Percentiles rank a stretch among this genome's conserved stretches.
Evolutionary conservation across 2,888 invertebrate genomes (phyloP).

Genomic region (Bursaphelenchus okinawaensis): DNA sequence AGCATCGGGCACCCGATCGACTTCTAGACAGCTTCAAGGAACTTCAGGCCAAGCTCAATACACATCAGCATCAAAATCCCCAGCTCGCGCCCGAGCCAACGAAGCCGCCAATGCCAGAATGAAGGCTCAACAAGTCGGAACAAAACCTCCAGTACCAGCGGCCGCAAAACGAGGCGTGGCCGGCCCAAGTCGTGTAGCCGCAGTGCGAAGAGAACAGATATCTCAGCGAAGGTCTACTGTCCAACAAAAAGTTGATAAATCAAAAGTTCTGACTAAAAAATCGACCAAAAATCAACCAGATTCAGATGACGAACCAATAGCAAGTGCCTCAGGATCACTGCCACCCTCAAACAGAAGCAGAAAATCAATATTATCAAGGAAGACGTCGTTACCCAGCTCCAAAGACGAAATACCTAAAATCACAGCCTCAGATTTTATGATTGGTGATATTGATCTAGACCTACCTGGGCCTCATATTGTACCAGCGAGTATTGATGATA

Average conservation of each 20-base stretch:
- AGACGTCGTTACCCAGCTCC: neutral
- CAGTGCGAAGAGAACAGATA: neutral
- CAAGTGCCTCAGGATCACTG: neutral
- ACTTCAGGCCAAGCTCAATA: conserved; percentile 5
- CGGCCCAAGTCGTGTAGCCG: neutral
- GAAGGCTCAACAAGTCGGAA: neutral
- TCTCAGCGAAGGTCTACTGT: neutral
- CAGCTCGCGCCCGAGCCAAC: neutral
- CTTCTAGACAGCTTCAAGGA: neutral
- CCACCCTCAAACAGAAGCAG: neutral
- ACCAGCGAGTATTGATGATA: conserved; percentile 10
- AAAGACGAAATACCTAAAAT: neutral
- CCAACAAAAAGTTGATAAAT: neutral
- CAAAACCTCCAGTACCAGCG: conserved; percentile 7
- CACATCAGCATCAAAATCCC: neutral
- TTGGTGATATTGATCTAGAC: conserved; percentile 24
- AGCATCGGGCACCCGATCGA: neutral
- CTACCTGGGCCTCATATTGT: conserved; percentile 25
- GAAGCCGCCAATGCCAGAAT: neutral
- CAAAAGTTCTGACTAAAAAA: neutral
- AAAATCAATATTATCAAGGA: neutral
- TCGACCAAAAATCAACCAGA: neutral
- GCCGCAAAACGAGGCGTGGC: neutral
- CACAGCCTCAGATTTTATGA: conserved; percentile 16
- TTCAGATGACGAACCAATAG: neutral